These are phyloP conservation scores for Ptychoptera contaminata DNA, from an alignment of 2,888 invertebrate species.

Conservation along the genomic window DNA sequence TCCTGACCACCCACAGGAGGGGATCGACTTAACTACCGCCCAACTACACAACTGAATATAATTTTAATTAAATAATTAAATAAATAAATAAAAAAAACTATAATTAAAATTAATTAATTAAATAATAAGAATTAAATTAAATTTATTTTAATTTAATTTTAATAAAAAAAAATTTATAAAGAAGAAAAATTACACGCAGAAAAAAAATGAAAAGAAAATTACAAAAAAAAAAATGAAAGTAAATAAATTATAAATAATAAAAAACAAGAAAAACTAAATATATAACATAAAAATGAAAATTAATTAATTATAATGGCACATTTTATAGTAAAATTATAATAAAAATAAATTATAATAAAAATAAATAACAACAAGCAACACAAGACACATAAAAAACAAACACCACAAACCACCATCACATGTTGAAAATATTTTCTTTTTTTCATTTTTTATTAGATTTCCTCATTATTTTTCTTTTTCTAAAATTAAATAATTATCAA, in stretches of 20 bases:
- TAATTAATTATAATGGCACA: neutral
- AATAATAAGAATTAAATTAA: neutral
- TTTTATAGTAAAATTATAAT: neutral
- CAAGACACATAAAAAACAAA: neutral
- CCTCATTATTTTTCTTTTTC: too few species aligned
- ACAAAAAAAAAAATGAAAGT: neutral
- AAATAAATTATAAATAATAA: neutral
- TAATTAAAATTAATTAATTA: neutral
- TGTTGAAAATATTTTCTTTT: neutral
- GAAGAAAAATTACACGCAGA: neutral
- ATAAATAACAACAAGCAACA: neutral
- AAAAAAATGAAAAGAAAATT: neutral
- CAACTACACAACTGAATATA: neutral
- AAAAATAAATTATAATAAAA: neutral
- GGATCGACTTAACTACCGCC: constrained; percentile 29
- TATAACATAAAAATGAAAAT: neutral
- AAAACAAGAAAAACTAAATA: neutral
- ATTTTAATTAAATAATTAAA: neutral
- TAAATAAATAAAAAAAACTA: neutral
- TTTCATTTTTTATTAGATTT: neutral
- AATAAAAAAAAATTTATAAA: neutral
- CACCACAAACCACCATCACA: neutral
- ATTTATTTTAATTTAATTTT: neutral
- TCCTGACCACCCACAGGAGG: constrained; percentile 19
- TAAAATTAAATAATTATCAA: too few species aligned